phyloP scores from a whole-genome alignment of 2,888 invertebrate genomes.

The Amorpha juglandis region DNA sequence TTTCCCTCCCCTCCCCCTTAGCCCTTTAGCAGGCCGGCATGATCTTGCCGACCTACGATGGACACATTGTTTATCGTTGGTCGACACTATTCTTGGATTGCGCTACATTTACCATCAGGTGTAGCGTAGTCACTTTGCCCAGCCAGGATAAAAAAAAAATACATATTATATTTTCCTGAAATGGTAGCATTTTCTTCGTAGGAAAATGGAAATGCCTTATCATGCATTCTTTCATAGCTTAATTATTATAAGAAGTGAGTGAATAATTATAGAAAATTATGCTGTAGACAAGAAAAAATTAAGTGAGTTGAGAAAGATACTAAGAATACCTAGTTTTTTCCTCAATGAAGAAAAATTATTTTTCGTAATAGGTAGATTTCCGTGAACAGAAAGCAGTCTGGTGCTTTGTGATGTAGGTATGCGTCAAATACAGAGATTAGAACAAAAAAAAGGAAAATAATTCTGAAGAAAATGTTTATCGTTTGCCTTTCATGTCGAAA shows the following conservation, averaged over 20 bases:
- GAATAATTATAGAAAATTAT: constrained; percentile 9
- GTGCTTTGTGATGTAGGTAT: background rate
- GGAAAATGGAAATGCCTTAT: background rate
- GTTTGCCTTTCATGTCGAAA: too few species aligned
- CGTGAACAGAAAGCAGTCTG: background rate
- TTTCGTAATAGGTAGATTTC: background rate
- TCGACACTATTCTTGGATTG: too few species aligned
- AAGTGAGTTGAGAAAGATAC: background rate
- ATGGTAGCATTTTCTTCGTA: too few species aligned
- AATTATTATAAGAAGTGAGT: background rate
- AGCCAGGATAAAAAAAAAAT: too few species aligned
- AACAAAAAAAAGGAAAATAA: background rate
- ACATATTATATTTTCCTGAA: too few species aligned
- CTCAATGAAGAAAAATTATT: background rate
- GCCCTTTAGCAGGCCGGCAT: too few species aligned
- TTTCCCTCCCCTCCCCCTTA: too few species aligned
- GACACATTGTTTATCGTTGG: too few species aligned
- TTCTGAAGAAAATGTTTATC: background rate
- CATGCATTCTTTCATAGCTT: background rate
- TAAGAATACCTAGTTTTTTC: background rate
- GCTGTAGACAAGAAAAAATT: background rate
- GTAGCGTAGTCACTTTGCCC: too few species aligned
- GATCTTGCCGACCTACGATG: too few species aligned
- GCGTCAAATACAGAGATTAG: constrained; percentile 3
- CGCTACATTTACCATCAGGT: too few species aligned